Evolutionary conservation across 1,140 invertebrate species (phyloP), one percentile per base, ranked within the genome.

Genomic region (Rhagoletis pomonella): DNA sequence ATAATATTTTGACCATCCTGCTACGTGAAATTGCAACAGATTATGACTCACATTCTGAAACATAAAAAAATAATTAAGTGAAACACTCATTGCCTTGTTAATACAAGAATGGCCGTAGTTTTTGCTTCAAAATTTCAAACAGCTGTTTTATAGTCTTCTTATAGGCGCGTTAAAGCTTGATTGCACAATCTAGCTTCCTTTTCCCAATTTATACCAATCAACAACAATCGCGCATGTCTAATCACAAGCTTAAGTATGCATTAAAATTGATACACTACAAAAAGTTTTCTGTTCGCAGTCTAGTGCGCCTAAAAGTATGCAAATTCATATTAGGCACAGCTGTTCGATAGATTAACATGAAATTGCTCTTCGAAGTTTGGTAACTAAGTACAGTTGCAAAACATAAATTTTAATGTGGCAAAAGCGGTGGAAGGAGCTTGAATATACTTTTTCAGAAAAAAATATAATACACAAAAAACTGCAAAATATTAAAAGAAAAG

Each of bases 271-370:
- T 50, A n/a, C 17, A 81, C 47, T 81, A 55, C 0, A 47, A 1
- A 2, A n/a, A 17, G 14, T 10, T 19, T 19, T 81, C 29, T 29
- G 29, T 29, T 81, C 10, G n/a, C 19, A 29, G 73, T 81, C 73
- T 81, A 81, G 73, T 29, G 73, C 73, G 73, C 73, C 73, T 81
- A 50, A 58, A 50, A 55, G 9, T 58, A 55, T 55, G 73, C 73
- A 81, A 81, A 81, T 81, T 81, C 17, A 3, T 7, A 12, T 81
- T 50, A 81, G 10, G 73, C n/a, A 81, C 73, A 55, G 73, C 73
- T 81, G 73, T 55, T 81, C 73, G 19, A 55, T 29, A 58, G 2
- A 81, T 81, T 81, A 81, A 81, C 73, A 81, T 81, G 73, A 58
- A 81, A 55, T 81, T 81, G 73, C 47, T 81, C 47, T 81, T 81